phyloP scores from a whole-genome alignment of 2,113 vertebrate genomes.

The Campylomormyrus numenius region DNA sequence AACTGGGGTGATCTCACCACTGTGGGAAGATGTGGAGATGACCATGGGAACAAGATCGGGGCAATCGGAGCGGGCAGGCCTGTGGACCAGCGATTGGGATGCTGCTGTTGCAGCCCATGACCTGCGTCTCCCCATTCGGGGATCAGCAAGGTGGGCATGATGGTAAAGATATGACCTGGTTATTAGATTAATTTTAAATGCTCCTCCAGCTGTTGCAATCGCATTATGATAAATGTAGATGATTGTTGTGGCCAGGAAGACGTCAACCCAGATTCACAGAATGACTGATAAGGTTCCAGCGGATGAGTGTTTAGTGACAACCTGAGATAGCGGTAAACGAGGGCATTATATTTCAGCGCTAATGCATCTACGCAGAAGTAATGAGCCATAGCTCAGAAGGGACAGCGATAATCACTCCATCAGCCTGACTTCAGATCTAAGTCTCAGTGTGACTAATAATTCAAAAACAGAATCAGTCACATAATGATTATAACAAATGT shows the following conservation, averaged over 20 bases:
- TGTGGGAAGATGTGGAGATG: not conserved
- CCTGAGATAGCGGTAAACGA: not conserved
- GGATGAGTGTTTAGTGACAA: not conserved
- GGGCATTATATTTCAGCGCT: not conserved
- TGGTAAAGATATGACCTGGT: not conserved
- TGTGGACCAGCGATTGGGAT: not conserved
- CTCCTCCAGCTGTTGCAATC: conserved; percentile 1
- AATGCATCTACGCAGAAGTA: not conserved
- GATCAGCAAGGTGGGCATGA: not conserved
- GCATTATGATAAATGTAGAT: conserved; percentile 9
- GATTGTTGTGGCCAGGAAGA: not conserved
- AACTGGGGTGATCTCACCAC: not conserved
- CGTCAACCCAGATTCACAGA: not conserved
- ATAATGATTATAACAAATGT: not conserved
- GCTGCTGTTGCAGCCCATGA: not conserved
- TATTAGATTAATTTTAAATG: conserved; percentile 2
- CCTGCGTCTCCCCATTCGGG: not conserved
- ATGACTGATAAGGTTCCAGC: not conserved
- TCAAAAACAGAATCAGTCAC: not conserved
- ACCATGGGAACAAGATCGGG: not conserved
- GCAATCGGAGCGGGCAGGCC: not conserved
- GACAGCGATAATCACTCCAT: not conserved
- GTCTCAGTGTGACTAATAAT: not conserved
- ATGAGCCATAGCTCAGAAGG: not conserved
- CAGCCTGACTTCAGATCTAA: not conserved